Evolutionary conservation across 2,888 invertebrate species (phyloP).

Genomic region (Azorinus chamasolen): DNA sequence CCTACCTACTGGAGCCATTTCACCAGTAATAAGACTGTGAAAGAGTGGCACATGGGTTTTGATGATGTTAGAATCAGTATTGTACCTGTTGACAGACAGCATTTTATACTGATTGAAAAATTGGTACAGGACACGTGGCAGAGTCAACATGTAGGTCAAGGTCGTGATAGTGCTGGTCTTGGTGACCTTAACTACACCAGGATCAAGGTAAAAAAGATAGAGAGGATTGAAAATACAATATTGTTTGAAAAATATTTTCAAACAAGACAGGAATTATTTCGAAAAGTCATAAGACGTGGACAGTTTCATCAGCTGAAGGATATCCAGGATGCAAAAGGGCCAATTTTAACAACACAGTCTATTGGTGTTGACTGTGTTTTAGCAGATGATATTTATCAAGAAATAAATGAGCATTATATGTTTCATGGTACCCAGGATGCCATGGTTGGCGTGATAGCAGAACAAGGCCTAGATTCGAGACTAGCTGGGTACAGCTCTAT

Average conservation of each 20-base stretch:
- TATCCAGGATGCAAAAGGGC: constrained; percentile 31
- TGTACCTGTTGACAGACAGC: constrained; percentile 47
- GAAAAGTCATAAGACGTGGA: constrained; percentile 50
- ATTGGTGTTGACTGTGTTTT: constrained; percentile 15
- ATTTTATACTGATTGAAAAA: constrained; percentile 57
- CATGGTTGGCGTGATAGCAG: constrained; percentile 50
- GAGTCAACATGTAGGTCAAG: constrained; percentile 66
- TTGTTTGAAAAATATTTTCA: constrained; percentile 70
- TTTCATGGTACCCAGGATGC: constrained; percentile 68
- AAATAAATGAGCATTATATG: constrained; percentile 69
- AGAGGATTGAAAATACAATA: constrained; percentile 75
- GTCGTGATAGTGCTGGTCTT: constrained; percentile 75
- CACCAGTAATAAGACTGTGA: constrained; percentile 49
- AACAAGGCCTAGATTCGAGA: constrained; percentile 64
- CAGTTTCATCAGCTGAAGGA: constrained; percentile 24
- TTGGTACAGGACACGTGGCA: constrained; percentile 70
- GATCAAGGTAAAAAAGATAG: constrained; percentile 68
- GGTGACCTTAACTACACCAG: constrained; percentile 46
- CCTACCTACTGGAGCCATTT: constrained; percentile 68
- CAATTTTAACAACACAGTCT: constrained; percentile 27
- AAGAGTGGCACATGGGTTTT: constrained; percentile 59
- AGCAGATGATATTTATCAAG: constrained; percentile 52
- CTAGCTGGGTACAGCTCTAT: constrained; percentile 61
- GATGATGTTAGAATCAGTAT: constrained; percentile 40
- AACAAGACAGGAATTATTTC: constrained; percentile 66